These are phyloP conservation scores for Shargacucullia verbasci DNA, from an alignment of 2,888 invertebrate species.

Conservation along the genomic window DNA sequence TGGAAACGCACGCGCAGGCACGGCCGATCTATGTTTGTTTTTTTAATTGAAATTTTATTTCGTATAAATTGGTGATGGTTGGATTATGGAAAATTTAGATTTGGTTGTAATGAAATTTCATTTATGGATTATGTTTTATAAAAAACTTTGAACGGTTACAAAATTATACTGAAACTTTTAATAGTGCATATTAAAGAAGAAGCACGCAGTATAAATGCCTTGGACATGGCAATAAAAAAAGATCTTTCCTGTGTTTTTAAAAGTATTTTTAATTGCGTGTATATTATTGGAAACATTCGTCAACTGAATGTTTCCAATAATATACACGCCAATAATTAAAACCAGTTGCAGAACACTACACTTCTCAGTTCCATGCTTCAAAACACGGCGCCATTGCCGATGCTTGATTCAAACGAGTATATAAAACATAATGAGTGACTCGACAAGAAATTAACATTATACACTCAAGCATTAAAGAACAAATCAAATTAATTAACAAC, in stretches of 20 bases:
- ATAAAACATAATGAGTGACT: constrained; percentile 26
- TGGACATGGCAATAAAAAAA: too few species aligned
- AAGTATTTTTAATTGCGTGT: too few species aligned
- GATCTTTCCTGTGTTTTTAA: too few species aligned
- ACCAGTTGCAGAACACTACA: background rate
- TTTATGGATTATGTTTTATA: background rate
- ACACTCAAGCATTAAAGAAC: constrained; percentile 25
- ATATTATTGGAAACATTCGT: too few species aligned
- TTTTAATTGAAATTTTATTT: constrained; percentile 40
- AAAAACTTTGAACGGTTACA: too few species aligned
- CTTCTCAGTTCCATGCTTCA: constrained; percentile 9
- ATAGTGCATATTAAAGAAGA: too few species aligned
- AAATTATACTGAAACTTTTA: too few species aligned
- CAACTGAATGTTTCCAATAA: too few species aligned
- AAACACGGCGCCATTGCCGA: constrained; percentile 10
- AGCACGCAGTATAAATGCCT: too few species aligned
- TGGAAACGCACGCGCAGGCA: constrained; percentile 66
- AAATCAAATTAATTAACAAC: constrained; percentile 54
- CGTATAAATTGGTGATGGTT: constrained; percentile 36
- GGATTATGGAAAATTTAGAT: background rate
- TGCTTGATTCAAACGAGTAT: constrained; percentile 24
- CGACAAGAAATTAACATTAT: constrained; percentile 25
- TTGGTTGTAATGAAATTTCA: background rate
- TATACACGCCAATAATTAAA: too few species aligned
- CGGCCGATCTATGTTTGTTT: constrained; percentile 48